Evolutionary conservation across 2,888 invertebrate genomes (phyloP).

Genomic region (Graphium colonna): DNA sequence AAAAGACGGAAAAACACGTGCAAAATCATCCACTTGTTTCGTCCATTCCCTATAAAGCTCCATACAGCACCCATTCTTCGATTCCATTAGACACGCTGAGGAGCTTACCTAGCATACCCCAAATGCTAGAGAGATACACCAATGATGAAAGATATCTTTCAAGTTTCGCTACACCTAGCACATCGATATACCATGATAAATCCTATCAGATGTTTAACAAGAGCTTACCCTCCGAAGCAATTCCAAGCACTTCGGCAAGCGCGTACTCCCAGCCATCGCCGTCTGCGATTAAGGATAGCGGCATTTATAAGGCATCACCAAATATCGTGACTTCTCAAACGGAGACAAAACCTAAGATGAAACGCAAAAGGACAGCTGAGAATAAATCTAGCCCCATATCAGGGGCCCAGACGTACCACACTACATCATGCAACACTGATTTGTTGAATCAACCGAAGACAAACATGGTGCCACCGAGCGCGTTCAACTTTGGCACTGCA

Average conservation of each 20-base stretch:
- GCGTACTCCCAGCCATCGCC: conserved; percentile 60
- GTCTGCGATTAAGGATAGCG: conserved; percentile 56
- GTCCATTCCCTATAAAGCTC: conserved; percentile 63
- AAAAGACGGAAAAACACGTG: conserved; percentile 59
- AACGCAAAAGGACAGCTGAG: conserved; percentile 60
- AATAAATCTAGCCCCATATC: conserved; percentile 48
- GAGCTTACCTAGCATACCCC: conserved; percentile 79
- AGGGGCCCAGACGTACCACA: conserved; percentile 73
- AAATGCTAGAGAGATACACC: conserved; percentile 80
- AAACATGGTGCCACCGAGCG: conserved; percentile 89
- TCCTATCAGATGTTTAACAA: conserved; percentile 80
- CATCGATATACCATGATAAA: conserved; percentile 79
- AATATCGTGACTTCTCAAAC: conserved; percentile 41
- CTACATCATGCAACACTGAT: conserved; percentile 80
- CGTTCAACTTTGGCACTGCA: conserved; percentile 90
- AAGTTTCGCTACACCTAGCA: conserved; percentile 61
- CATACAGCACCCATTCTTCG: conserved; percentile 57
- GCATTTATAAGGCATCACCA: conserved; percentile 52
- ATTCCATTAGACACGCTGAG: conserved; percentile 75
- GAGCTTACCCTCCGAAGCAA: conserved; percentile 59
- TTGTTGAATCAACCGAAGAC: conserved; percentile 61
- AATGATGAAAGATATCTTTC: conserved; percentile 79
- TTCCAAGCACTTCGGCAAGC: conserved; percentile 49
- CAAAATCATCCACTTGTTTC: conserved; percentile 62
- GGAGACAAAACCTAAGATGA: conserved; percentile 56